Evolutionary conservation across 1,140 invertebrate species (phyloP), one percentile per base, ranked within the genome.

Genomic region (Fopius arisanus): DNA sequence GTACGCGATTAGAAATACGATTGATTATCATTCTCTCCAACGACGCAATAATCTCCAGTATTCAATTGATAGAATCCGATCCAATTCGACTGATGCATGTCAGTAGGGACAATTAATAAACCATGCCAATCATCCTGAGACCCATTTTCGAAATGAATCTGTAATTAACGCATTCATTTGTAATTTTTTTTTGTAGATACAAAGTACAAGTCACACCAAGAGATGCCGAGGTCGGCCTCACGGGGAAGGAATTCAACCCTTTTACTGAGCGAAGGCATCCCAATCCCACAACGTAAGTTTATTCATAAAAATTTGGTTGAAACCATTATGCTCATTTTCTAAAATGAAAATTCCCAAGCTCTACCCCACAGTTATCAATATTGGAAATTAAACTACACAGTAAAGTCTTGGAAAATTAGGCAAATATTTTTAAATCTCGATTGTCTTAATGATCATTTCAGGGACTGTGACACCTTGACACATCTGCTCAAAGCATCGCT

Each of bases 401-500:
- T n/a, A n/a, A n/a, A n/a, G n/a, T n/a, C n/a, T n/a, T n/a, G n/a
- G n/a, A n/a, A n/a, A 9, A 54, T 29, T 19, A 16, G 14, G 14
- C 65, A 29, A 48, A 63, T 70, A 69, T 70, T 41, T 62, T 75
- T n/a, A n/a, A n/a, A n/a, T n/a, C n/a, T n/a, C n/a, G n/a, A n/a
- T n/a, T n/a, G n/a, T n/a, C n/a, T 77, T 41, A 67, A 72, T 43
- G 78, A 72, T 31, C 73, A 77, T 75, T 83, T 21, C 86, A 95
- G 94, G 37, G 93, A 96, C 85, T 92, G 91, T 82, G 94, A 95
- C 81, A 96, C 95, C 0, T 88, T 96, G 59, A 95, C 94, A 54
- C 95, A 96, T 90, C 89, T 96, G 75, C 86, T 96, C 73, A 96
- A 96, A 87, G 94, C 94, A 9, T 96, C 96, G 12, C 90, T 98